Percentiles rank a stretch among this genome's conserved stretches.
These are phyloP conservation scores for Anguilla megastoma DNA, from an alignment of 2,797 vertebrate genomes.

Conservation along the genomic window DNA sequence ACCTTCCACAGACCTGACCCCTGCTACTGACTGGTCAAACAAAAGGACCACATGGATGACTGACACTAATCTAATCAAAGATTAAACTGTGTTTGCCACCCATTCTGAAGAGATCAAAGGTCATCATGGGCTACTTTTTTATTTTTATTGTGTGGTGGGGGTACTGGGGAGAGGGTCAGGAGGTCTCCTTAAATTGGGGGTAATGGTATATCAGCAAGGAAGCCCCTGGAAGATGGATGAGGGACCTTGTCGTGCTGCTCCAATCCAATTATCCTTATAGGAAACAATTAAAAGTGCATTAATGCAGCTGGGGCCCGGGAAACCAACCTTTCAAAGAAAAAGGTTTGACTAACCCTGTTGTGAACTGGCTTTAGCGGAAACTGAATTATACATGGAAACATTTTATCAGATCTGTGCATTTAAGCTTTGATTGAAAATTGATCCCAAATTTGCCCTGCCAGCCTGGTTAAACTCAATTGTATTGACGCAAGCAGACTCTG, in stretches of 20 bases:
- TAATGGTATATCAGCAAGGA: constrained; percentile 10
- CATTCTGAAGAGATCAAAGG: background rate
- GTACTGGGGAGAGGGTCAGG: background rate
- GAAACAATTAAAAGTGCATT: constrained; percentile 27
- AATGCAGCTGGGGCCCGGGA: background rate
- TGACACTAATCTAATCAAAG: constrained; percentile 9
- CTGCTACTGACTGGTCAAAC: background rate
- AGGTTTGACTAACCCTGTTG: background rate
- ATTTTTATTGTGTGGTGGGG: background rate
- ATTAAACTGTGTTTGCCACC: background rate
- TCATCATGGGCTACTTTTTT: background rate
- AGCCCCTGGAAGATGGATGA: constrained; percentile 10
- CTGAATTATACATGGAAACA: background rate
- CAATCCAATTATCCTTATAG: constrained; percentile 22
- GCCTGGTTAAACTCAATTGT: background rate
- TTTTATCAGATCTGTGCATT: background rate
- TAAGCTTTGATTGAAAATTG: background rate
- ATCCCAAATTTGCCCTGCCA: background rate
- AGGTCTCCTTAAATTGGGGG: constrained; percentile 16
- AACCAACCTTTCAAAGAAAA: background rate
- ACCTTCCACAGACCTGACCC: background rate
- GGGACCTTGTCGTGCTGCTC: background rate
- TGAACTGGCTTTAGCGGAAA: constrained; percentile 1
- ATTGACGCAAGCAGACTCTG: background rate
- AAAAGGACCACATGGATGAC: background rate